Base-by-base conservation (phyloP, 2,113 vertebrate species). In the Vulpes ferrilata region DNA sequence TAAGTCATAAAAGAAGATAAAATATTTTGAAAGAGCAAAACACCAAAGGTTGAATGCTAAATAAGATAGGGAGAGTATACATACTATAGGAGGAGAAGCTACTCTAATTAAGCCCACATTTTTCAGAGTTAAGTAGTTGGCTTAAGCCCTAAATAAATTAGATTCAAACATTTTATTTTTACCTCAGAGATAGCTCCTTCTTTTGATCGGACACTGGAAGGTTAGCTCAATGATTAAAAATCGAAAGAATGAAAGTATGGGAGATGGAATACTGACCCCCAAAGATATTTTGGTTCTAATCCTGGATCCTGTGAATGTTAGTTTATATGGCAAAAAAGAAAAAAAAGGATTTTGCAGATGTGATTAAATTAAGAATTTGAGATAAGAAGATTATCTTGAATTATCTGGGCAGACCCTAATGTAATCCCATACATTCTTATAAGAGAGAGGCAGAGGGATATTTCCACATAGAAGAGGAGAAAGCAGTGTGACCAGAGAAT, bases 141-240 rank as follows among this genome's bases (percentile, higher is more conserved):
- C 43, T 43, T 43, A 43, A 43, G n/a, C 3, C 25, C 12, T 90
- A 82, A 93, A 64, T 80, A 92, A 83, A 62, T 90, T 48, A 87
- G 23, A 27, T 62, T 69, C 88, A 59, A 67, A 88, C 65, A 38
- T 88, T 74, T 96, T 60, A 80, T 81, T 96, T 94, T 90, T 27
- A 92, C 32, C 65, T 88, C 55, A 87, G 48, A 83, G 25, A 64
- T 23, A 48, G 23, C 93, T 85, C 35, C 60, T 83, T 92, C 22
- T 48, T 79, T 82, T 86, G 57, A 82, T 48, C 25, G n/a, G 73
- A 65, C 15, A 23, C 15, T 71, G 27, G 23, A 62, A 90, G 88
- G 11, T 79, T 23, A 82, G 60, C 13, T 81, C 48, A 71, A 4
- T 84, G 48, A 95, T 76, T 43, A 53, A 62, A 94, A 25, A 38